Base-by-base conservation (phyloP, 2,113 vertebrate species). In the Galemys pyrenaicus region DNA sequence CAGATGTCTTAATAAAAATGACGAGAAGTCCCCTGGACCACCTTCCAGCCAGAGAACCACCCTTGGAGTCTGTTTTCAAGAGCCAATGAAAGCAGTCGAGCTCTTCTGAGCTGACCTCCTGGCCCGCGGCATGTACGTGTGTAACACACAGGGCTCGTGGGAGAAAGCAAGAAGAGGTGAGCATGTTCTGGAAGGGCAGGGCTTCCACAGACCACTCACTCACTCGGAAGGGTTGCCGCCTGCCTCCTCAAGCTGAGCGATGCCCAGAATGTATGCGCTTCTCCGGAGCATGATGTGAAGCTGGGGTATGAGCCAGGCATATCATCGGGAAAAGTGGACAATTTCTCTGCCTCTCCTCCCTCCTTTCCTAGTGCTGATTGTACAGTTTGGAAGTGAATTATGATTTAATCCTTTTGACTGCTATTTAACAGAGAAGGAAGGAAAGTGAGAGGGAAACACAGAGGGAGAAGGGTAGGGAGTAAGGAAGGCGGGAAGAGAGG, bases 181-280 rank as follows among this genome's bases (percentile, higher is more conserved):
- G 70, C 28, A 60, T 54, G 41, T 71, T 62, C 93, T 91, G 78
- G 32, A 44, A 62, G 30, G 85, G 67, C 0, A 0, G 0, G 0
- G 30, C 49, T 79, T 51, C 80, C 68, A 30, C 11, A 56, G 58
- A 71, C 68, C 15, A 46, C 80, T 65, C 68, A 77, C 87, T 93
- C 56, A 24, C 51, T 62, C 39, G 71, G 91, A 95, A 49, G 51
- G 10, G 44, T 70, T 65, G 32, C n/a, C 13, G 90, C 81, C 68
- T 77, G 56, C 73, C 0, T 26, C 79, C 46, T 88, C 73, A 78
- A 56, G 74, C 81, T 75, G 79, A 90, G 95, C 82, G 92, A 54
- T 79, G 79, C 92, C 92, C 78, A 94, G 91, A 89, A 96, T 91
- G 94, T 95, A 95, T 49, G 95, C 91, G 78, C 93, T 97, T 95